These are phyloP conservation scores for Drosophila acutilabella DNA, from an alignment of 2,888 invertebrate species.

Conservation along the genomic window DNA sequence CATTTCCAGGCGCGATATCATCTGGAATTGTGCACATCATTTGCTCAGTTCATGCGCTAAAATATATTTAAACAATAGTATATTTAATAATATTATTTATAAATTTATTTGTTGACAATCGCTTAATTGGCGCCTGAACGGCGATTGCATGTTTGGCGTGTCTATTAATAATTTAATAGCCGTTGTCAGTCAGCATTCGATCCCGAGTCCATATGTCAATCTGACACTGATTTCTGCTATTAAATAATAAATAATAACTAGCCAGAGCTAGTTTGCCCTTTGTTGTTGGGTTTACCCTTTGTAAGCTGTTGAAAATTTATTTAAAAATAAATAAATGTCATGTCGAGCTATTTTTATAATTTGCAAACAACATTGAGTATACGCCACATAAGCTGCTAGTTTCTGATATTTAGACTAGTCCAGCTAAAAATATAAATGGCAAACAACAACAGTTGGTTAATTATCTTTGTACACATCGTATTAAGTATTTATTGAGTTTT, in stretches of 20 bases:
- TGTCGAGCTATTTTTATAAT: background rate
- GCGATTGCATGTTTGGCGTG: conserved; percentile 47
- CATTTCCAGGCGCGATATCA: conserved; percentile 33
- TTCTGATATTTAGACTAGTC: conserved; percentile 12
- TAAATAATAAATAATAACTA: conserved; percentile 8
- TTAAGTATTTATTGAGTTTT: conserved; percentile 27
- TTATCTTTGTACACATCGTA: conserved; percentile 19
- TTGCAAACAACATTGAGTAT: conserved; percentile 8
- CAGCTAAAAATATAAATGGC: conserved; percentile 4
- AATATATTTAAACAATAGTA: conserved; percentile 30
- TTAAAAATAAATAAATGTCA: conserved; percentile 1
- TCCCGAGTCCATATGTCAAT: conserved; percentile 37
- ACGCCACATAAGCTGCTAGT: conserved; percentile 8
- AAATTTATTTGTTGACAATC: conserved; percentile 66
- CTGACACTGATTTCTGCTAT: conserved; percentile 18
- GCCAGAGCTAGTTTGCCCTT: background rate
- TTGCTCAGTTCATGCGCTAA: conserved; percentile 29
- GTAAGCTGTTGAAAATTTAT: background rate
- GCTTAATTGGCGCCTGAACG: conserved; percentile 58
- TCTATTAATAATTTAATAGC: conserved; percentile 49
- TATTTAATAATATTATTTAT: conserved; percentile 37
- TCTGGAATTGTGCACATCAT: conserved; percentile 15
- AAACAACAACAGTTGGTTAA: conserved; percentile 21
- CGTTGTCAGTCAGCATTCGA: conserved; percentile 24
- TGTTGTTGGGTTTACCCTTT: background rate